phyloP scores from a whole-genome alignment of 2,797 vertebrate species.

The Vireo griseus region DNA sequence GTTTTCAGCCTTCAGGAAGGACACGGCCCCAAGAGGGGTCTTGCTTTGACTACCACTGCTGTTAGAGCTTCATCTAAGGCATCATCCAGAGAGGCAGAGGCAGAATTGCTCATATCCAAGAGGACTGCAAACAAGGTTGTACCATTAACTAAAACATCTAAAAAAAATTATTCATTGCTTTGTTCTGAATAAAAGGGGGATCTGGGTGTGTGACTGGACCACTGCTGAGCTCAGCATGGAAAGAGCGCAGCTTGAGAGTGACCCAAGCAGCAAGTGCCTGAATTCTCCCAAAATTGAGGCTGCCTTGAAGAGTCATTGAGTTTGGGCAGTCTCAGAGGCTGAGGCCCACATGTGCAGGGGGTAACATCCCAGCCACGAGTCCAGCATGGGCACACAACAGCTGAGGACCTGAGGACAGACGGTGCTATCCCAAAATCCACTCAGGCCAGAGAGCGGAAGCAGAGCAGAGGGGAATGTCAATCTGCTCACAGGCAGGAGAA shows the following conservation, averaged over 20 bases:
- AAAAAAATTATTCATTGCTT: background rate
- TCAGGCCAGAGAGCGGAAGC: background rate
- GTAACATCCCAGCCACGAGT: background rate
- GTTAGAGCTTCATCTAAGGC: background rate
- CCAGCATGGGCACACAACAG: accelerated
- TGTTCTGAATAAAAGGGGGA: background rate
- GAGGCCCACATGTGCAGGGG: background rate
- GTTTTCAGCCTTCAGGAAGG: background rate
- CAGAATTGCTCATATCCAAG: background rate
- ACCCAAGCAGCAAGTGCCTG: background rate
- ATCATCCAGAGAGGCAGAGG: background rate
- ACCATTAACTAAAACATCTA: background rate
- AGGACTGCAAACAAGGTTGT: background rate
- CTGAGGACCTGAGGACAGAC: accelerated
- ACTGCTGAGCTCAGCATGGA: background rate
- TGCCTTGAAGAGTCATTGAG: background rate
- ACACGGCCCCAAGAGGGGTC: background rate
- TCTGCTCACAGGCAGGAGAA: background rate
- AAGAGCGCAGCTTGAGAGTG: background rate
- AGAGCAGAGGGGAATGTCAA: background rate
- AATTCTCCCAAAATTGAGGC: background rate
- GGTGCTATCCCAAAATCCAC: background rate
- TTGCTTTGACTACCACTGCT: background rate
- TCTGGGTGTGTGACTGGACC: background rate
- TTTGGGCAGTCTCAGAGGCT: background rate